Percentiles rank a stretch among this genome's conserved stretches.
These are phyloP conservation scores for Idaea dimidiata DNA, from an alignment of 2,888 invertebrate genomes.

Conservation along the genomic window DNA sequence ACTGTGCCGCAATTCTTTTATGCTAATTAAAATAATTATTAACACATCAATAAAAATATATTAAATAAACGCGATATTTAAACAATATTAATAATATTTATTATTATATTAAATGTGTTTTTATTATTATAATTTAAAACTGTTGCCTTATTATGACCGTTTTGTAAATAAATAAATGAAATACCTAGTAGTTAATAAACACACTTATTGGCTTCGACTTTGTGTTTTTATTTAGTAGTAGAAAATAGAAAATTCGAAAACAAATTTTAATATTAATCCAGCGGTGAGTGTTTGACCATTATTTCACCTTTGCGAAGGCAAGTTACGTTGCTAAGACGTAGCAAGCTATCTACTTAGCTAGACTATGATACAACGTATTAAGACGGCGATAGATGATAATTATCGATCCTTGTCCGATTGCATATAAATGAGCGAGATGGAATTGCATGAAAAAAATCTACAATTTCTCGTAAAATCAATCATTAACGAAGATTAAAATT, in stretches of 20 bases:
- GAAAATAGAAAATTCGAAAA: neutral
- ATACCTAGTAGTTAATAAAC: conserved; percentile 74
- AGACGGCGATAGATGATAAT: too few relatives aligned
- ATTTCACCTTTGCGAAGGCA: too few relatives aligned
- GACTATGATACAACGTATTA: too few relatives aligned
- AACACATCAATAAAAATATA: conserved; percentile 25
- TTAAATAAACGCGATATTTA: conserved; percentile 30
- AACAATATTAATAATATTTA: conserved; percentile 41
- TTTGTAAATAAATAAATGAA: conserved; percentile 77
- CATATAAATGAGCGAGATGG: too few relatives aligned
- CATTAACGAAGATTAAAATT: too few relatives aligned
- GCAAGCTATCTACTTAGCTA: too few relatives aligned
- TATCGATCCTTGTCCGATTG: too few relatives aligned
- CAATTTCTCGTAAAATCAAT: too few relatives aligned
- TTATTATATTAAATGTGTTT: conserved; percentile 54
- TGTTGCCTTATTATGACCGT: conserved; percentile 76
- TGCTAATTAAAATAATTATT: conserved; percentile 38
- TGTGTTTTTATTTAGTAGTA: conserved; percentile 48
- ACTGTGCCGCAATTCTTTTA: conserved; percentile 48
- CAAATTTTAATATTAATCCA: too few relatives aligned
- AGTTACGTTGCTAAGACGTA: too few relatives aligned
- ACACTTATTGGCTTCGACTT: conserved; percentile 76
- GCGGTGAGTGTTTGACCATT: too few relatives aligned
- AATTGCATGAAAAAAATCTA: too few relatives aligned
- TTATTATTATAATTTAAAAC: conserved; percentile 62